Evolutionary conservation across 2,113 vertebrate species (phyloP), one percentile per base, ranked within the genome.

Genomic region (Merops nubicus): DNA sequence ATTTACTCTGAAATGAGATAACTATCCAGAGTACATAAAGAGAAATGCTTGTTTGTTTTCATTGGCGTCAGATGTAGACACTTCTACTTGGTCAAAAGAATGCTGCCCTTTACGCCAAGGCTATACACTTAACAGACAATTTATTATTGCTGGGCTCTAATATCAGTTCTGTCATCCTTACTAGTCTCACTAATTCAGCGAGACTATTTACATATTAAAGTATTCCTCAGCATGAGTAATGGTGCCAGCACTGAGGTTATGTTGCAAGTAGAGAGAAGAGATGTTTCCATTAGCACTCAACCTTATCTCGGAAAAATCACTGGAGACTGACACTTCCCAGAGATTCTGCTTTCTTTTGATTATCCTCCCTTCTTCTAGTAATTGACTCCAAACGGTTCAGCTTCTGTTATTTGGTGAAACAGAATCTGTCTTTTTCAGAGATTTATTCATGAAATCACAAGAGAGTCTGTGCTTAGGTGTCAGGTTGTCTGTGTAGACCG

Each of bases 171-270:
- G 62, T 93, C 91, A 91, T 91, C 81, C 70, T 91, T 53, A 79
- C 48, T 62, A 40, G 74, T 82, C 60, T 79, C 62, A 36, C 43
- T 93, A 91, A 76, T 48, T 87, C 57, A 60, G 29, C 69, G 31
- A 91, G 57, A 82, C n/a, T 88, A 48, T 96, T 95, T 95, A 73
- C 88, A 90, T 96, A 86, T 82, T 77, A 74, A 96, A 79, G 51
- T 76, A 89, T 96, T 92, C 83, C 62, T 91, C 87, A 83, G 81
- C 74, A 33, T 89, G 89, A 96, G 62, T 87, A 94, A 91, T 57
- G 84, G 69, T 88, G 77, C 65, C 84, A 95, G 65, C 48, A 72
- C 70, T 56, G 68, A 91, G 72, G 31, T 90, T 95, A 77, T 64
- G 64, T 57, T 93, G 74, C 53, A 88, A 89, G 81, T 57, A 73